Evolutionary conservation across 2,888 invertebrate genomes (phyloP).

Genomic region (Sphecodes monilicornis): DNA sequence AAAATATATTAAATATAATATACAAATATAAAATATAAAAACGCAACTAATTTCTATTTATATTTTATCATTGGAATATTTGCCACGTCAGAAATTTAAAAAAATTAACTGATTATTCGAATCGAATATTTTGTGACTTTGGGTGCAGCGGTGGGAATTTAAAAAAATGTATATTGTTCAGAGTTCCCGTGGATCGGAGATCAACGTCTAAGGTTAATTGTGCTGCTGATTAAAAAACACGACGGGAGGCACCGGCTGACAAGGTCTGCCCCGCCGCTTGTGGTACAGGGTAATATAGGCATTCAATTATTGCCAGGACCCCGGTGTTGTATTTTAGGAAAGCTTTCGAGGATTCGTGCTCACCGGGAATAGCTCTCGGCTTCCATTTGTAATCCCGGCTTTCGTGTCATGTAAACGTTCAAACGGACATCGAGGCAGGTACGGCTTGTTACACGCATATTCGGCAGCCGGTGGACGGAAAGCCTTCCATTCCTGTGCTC

Average conservation of each 20-base stretch:
- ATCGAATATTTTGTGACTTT: no score
- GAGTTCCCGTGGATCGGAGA: not conserved
- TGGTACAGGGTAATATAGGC: slow-evolving; percentile 26
- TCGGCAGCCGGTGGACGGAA: slow-evolving; percentile 49
- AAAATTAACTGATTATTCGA: no score
- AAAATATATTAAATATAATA: no score
- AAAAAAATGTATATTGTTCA: not conserved
- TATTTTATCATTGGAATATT: no score
- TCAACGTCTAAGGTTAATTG: no score
- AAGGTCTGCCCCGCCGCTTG: not conserved
- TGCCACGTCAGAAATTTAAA: no score
- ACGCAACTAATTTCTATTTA: no score
- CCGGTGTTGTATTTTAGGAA: slow-evolving; percentile 45
- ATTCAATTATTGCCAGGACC: slow-evolving; percentile 53
- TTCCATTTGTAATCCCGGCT: slow-evolving; percentile 67
- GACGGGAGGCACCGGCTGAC: no score
- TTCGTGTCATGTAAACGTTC: slow-evolving; percentile 72
- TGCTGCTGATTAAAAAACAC: not conserved
- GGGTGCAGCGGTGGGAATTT: no score
- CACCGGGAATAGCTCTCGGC: slow-evolving; percentile 52
- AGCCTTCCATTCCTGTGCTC: slow-evolving; percentile 30
- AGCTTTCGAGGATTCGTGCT: slow-evolving; percentile 64
- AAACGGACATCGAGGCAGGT: slow-evolving; percentile 68
- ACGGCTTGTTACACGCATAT: slow-evolving; percentile 67
- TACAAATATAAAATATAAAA: no score